Percentiles rank a stretch among this genome's conserved stretches.
Conservation (phyloP, 2,797 vertebrate genomes). For the Fundulus diaphanus region DNA sequence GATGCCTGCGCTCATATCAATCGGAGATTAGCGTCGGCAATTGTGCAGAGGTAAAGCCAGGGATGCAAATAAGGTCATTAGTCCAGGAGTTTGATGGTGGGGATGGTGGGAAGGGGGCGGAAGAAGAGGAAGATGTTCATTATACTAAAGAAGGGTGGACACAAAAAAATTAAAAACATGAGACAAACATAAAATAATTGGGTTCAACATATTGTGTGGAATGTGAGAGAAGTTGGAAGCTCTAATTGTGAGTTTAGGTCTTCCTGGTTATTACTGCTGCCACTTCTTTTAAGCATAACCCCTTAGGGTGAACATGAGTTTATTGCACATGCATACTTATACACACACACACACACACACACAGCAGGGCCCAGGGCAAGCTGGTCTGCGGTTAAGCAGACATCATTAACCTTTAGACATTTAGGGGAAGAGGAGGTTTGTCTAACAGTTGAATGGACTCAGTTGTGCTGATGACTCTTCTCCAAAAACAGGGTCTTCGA, state of each 20-base stretch:
- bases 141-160: slow-evolving; percentile 57
- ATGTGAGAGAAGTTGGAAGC: slow-evolving; percentile 7
- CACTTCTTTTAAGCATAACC: slow-evolving; percentile 46
- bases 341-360: slow-evolving; percentile 20
- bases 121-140: slow-evolving; percentile 59
- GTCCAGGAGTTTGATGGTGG: slow-evolving; percentile 88
- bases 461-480: slow-evolving; percentile 77
- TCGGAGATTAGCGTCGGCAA: slow-evolving; percentile 93
- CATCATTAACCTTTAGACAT: slow-evolving; percentile 84
- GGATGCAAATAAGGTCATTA: slow-evolving; percentile 97
- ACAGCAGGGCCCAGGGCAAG: slow-evolving; percentile 79
- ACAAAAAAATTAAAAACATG: slow-evolving; percentile 28
- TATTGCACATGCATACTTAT: slow-evolving; percentile 30
- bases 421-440: slow-evolving; percentile 73
- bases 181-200: background rate
- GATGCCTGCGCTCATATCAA: slow-evolving; percentile 90
- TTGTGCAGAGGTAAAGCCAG: slow-evolving; percentile 91
- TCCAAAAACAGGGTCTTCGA: slow-evolving; percentile 87
- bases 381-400: slow-evolving; percentile 83
- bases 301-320: slow-evolving; percentile 59
- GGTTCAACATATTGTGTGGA: background rate
- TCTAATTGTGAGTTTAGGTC: slow-evolving; percentile 26
- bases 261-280: slow-evolving; percentile 25
- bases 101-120: slow-evolving; percentile 21
- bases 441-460: slow-evolving; percentile 86